phyloP scores from a whole-genome alignment of 2,888 invertebrate species.

The Sinohyriopsis cumingii region DNA sequence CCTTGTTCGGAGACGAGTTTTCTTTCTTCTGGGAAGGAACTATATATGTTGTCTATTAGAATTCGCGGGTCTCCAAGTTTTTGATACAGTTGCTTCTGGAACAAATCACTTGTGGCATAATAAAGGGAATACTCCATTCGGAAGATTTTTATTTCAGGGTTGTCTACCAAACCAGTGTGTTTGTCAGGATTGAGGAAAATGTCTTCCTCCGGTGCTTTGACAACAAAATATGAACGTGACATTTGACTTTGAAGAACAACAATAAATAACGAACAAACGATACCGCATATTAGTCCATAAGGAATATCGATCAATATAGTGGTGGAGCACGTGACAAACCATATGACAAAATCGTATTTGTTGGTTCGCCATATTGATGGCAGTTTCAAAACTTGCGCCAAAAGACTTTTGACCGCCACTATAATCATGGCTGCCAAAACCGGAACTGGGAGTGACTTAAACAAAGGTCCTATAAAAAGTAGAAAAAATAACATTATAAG shows the following conservation, averaged over 20 bases:
- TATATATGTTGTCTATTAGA: no score
- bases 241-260: constrained; percentile 49
- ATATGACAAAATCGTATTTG: constrained; percentile 80
- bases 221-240: constrained; percentile 13
- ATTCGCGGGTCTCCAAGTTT: constrained; percentile 16
- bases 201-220: no score
- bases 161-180: constrained; percentile 13
- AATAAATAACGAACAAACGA: constrained; percentile 46
- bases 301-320: constrained; percentile 58
- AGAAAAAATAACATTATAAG: constrained; percentile 62
- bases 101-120: constrained; percentile 33
- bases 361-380: constrained; percentile 82
- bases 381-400: constrained; percentile 80
- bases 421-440: constrained; percentile 72
- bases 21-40: no score
- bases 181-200: constrained; percentile 2
- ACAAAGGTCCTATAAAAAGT: constrained; percentile 59
- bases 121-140: constrained; percentile 25
- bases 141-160: constrained; percentile 19
- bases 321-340: constrained; percentile 53
- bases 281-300: constrained; percentile 58
- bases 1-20: no score
- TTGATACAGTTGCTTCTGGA: constrained; percentile 19
- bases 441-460: constrained; percentile 60
- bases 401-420: constrained; percentile 70